These are phyloP conservation scores for Amblyornis subalaris DNA, from an alignment of 2,113 vertebrate genomes.

Conservation along the genomic window DNA sequence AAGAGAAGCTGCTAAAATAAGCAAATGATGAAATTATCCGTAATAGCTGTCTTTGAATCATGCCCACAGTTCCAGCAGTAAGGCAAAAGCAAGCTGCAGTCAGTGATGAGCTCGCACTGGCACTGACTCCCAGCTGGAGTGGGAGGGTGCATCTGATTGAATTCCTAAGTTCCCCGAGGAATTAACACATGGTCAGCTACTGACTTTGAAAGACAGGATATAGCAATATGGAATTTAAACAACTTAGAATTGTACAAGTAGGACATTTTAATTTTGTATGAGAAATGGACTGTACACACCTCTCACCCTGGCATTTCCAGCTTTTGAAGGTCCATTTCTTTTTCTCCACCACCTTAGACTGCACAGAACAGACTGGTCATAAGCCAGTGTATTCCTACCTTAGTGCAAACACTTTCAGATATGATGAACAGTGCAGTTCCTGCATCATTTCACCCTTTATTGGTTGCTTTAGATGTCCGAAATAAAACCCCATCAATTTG, in stretches of 20 bases:
- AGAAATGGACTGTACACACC: neutral
- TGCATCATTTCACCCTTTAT: neutral
- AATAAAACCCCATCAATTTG: neutral
- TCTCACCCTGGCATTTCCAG: neutral
- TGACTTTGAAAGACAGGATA: neutral
- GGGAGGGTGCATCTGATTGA: neutral
- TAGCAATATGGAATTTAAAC: neutral
- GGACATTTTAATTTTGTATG: neutral
- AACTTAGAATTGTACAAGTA: neutral
- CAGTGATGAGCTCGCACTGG: neutral
- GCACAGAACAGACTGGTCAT: neutral
- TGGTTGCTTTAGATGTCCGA: neutral
- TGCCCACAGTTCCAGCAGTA: neutral
- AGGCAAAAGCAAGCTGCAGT: neutral
- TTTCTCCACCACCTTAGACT: neutral
- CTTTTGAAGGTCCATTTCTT: neutral
- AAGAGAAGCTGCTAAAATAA: neutral
- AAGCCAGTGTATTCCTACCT: neutral
- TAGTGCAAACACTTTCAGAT: neutral
- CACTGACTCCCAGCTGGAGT: neutral
- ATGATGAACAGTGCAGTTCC: rapidly evolving
- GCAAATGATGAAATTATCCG: neutral
- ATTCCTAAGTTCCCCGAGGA: too few species aligned
- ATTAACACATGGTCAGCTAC: neutral
- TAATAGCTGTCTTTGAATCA: neutral